These are phyloP conservation scores for Vespertilio murinus DNA, from an alignment of 2,797 vertebrate species.

Conservation along the genomic window DNA sequence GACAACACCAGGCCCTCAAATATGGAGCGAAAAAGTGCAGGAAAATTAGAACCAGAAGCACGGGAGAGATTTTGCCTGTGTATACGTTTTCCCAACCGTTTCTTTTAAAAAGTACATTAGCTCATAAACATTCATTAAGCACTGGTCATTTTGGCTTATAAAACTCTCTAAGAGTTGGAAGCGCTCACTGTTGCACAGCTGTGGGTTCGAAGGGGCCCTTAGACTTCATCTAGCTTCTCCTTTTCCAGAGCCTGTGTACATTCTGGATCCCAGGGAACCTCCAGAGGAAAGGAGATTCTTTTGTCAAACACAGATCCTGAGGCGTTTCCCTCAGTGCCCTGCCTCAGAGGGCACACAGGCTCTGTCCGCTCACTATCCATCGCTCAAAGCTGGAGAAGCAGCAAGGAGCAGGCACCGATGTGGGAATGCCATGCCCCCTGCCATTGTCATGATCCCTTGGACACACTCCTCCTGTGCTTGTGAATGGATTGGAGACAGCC, in stretches of 20 bases:
- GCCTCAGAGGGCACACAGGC: background rate
- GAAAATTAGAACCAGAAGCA: background rate
- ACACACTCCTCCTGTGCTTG: background rate
- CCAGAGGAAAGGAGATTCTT: background rate
- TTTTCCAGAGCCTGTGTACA: background rate
- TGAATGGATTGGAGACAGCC: background rate
- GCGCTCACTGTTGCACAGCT: background rate
- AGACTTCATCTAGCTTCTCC: background rate
- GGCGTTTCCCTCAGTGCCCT: no score
- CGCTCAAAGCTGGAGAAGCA: background rate
- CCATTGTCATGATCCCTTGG: no score
- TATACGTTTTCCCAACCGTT: background rate
- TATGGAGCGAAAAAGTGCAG: background rate
- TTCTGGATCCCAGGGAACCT: background rate
- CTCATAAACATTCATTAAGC: background rate
- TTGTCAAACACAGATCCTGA: background rate
- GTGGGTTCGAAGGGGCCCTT: background rate
- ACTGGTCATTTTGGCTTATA: background rate
- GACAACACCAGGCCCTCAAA: background rate
- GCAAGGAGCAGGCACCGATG: background rate
- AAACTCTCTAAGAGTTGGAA: background rate
- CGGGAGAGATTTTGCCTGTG: background rate
- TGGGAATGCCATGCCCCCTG: background rate
- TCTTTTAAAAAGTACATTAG: slow-evolving; percentile 6
- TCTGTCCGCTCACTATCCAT: background rate